Base-by-base conservation (phyloP, 1,140 invertebrate species). In the Lasioglossum albipes region DNA sequence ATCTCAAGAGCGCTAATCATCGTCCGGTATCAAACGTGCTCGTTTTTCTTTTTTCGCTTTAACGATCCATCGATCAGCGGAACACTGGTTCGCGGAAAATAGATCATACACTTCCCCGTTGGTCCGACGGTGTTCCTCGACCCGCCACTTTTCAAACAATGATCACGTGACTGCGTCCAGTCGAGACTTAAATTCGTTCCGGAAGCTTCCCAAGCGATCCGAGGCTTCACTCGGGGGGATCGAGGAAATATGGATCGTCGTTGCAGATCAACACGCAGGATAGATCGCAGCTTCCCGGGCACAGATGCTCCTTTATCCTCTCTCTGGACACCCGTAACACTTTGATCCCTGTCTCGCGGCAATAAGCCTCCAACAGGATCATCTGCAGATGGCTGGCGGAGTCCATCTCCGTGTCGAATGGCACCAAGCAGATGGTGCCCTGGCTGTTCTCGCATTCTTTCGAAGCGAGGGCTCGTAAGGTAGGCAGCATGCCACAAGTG, bases 311-410 rank as follows among this genome's bases (percentile, higher is more conserved):
- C 36, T 83, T 75, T 52, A 91, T 86, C 49, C 75, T 87, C 41
- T 90, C 83, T 66, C 84, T 82, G 69, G 89, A 81, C 22, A 92
- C 86, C 80, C 88, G 75, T 10, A 90, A 72, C 69, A 92, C 90
- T 77, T 87, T 80, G 74, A 92, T 90, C 0, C 89, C 90, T 9
- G 90, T 90, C 76, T 93, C 89, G n/a, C 90, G 88, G 70, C 91
- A 91, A 64, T 91, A 90, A 20, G 91, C 90, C 75, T 90, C 89
- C 36, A 90, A 73, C 9, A 89, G 74, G 18, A 90, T 92, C 85
- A 91, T 90, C 70, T 92, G 90, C 13, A 91, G 87, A 70, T 91
- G 91, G 76, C 89, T 91, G 49, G 91, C 92, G 0, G 90, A 87
- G 72, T 92, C 91, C 85, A 88, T 90, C 45, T 90, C 85, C 10